Conservation (phyloP, 2,797 vertebrate genomes). For the Rhyacichthys aspro region DNA sequence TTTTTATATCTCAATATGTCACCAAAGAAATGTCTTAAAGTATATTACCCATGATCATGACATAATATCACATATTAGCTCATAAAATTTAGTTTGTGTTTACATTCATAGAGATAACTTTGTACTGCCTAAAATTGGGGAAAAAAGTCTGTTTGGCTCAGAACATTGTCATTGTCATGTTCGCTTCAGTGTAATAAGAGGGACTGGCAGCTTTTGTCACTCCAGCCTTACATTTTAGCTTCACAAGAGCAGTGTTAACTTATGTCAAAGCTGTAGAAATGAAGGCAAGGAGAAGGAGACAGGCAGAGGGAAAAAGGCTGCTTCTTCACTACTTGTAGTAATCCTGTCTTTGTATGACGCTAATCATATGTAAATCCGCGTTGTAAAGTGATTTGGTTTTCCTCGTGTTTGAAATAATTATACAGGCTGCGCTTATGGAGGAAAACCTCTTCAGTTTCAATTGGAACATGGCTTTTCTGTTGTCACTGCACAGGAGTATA, state of each 20-base stretch:
- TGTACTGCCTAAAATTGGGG: too few relatives aligned
- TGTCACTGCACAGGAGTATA: conserved; percentile 62
- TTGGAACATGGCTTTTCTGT: conserved; percentile 67
- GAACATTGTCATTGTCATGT: conserved; percentile 29
- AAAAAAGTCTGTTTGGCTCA: too few relatives aligned
- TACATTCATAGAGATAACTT: too few relatives aligned
- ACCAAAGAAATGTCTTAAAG: too few relatives aligned
- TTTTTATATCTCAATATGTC: conserved; percentile 10
- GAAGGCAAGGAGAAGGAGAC: conserved; percentile 58
- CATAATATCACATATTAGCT: too few relatives aligned
- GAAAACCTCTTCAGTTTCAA: conserved; percentile 75
- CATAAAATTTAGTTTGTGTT: too few relatives aligned
- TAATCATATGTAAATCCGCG: conserved; percentile 83
- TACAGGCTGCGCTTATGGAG: conserved; percentile 66
- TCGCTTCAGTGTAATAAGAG: conserved; percentile 13
- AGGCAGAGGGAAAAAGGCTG: conserved; percentile 57
- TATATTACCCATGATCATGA: background rate
- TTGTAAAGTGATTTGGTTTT: conserved; percentile 82
- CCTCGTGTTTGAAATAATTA: conserved; percentile 82
- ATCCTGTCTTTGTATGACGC: conserved; percentile 77
- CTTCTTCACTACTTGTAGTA: conserved; percentile 68
- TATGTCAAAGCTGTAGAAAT: conserved; percentile 72
- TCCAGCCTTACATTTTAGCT: conserved; percentile 36
- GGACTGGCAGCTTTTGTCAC: conserved; percentile 31
- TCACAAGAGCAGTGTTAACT: conserved; percentile 53